Conservation (phyloP, 2,797 vertebrate species). For the Poecile montanus region DNA sequence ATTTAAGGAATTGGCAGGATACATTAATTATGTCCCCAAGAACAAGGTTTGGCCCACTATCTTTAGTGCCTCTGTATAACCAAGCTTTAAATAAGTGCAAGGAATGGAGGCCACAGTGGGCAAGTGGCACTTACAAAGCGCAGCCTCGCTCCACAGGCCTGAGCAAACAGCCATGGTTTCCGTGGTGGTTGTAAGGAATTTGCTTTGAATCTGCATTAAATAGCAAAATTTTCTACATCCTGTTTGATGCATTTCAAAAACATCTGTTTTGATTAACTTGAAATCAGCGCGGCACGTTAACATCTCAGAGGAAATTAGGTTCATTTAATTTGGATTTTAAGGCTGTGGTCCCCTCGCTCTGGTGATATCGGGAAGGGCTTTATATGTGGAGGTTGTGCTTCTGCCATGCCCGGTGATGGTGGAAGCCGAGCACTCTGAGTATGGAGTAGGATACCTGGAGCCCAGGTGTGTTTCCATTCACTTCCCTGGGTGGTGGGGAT, state of each 20-base stretch:
- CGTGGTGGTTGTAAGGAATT: slow-evolving; percentile 48
- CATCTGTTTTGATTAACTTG: slow-evolving; percentile 75
- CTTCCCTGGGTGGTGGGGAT: neutral
- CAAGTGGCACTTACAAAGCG: slow-evolving; percentile 49
- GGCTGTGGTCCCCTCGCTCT: neutral
- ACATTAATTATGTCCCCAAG: neutral
- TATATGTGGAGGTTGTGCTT: neutral
- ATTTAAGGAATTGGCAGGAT: slow-evolving; percentile 14
- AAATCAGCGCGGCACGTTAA: slow-evolving; percentile 65
- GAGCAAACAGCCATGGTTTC: slow-evolving; percentile 50
- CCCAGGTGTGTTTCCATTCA: neutral
- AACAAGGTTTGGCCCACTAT: slow-evolving; percentile 4
- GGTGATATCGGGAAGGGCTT: neutral
- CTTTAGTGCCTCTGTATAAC: neutral
- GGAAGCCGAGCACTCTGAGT: neutral
- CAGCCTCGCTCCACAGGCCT: neutral
- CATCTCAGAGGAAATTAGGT: slow-evolving; percentile 70
- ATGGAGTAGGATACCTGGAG: neutral
- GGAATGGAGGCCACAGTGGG: slow-evolving; percentile 14
- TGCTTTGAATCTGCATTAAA: slow-evolving; percentile 73
- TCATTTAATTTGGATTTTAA: slow-evolving; percentile 64
- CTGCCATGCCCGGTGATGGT: fast-evolving
- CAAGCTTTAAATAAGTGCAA: neutral
- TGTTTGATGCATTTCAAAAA: slow-evolving; percentile 63
- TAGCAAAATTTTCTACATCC: slow-evolving; percentile 75